These are phyloP conservation scores for Campylomormyrus numenius DNA, from an alignment of 2,113 vertebrate genomes.

Conservation along the genomic window DNA sequence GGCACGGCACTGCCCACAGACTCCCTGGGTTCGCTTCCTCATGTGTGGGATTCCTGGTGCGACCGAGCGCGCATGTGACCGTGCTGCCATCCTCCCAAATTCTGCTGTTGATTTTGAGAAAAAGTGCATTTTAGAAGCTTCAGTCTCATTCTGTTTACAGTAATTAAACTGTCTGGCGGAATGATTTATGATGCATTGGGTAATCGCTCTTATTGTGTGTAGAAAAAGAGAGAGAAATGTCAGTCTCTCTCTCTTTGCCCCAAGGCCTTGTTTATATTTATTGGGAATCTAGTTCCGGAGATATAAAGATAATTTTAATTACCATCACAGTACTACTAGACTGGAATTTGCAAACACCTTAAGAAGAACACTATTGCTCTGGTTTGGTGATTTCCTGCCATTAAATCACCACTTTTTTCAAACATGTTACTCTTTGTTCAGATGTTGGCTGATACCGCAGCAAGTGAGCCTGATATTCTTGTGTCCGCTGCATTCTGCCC, in stretches of 20 bases:
- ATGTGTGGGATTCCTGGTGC: constrained; percentile 45
- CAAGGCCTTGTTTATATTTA: constrained; percentile 47
- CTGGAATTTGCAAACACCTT: constrained; percentile 19
- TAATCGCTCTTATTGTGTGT: constrained; percentile 53
- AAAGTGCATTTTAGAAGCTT: constrained; percentile 33
- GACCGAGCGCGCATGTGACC: constrained; percentile 43
- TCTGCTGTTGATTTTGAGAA: constrained; percentile 47
- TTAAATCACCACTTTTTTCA: not conserved
- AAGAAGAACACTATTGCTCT: not conserved
- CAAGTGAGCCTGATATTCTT: no score
- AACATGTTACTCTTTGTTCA: not conserved
- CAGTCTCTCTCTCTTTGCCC: constrained; percentile 28
- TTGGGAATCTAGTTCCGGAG: constrained; percentile 38
- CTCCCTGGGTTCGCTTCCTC: constrained; percentile 39
- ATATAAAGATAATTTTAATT: constrained; percentile 30
- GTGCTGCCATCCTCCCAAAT: constrained; percentile 46
- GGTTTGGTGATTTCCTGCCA: not conserved
- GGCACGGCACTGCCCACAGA: not conserved
- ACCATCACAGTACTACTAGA: constrained; percentile 28
- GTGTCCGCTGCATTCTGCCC: not conserved
- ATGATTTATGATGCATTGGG: constrained; percentile 64
- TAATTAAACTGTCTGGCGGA: constrained; percentile 62
- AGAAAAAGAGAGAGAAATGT: constrained; percentile 16
- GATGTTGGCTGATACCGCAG: not conserved
- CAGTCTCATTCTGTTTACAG: constrained; percentile 57